A percentile compares a stretch with the other conserved stretches of the same genome.
Conservation (phyloP, 2,888 invertebrate species). For the Volucella bombylans region DNA sequence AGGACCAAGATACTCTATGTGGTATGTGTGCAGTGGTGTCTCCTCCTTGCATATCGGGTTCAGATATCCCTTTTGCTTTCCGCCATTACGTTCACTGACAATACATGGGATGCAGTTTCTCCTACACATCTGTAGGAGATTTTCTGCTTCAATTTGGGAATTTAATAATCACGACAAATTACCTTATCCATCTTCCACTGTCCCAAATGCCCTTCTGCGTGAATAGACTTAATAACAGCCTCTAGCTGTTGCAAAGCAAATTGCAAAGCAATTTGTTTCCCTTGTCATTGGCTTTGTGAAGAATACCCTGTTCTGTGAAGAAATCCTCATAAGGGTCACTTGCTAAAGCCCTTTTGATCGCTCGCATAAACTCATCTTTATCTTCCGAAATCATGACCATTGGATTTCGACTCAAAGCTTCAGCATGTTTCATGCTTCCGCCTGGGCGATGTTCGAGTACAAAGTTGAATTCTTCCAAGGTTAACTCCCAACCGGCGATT, state of each 20-base stretch:
- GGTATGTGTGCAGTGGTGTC: neutral
- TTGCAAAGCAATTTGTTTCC: neutral
- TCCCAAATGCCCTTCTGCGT: conserved; percentile 3
- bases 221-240: neutral
- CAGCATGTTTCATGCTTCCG: neutral
- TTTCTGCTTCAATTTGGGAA: neutral
- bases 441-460: neutral
- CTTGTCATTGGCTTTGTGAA: neutral
- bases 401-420: neutral
- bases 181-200: neutral
- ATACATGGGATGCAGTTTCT: neutral
- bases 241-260: too few relatives aligned
- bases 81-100: neutral
- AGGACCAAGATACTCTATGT: neutral
- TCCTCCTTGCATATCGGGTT: neutral
- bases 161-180: conserved; percentile 7
- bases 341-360: too few relatives aligned
- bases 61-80: neutral
- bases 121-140: neutral
- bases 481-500: neutral
- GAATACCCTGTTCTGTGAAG: neutral
- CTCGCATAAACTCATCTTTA: neutral
- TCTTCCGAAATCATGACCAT: neutral
- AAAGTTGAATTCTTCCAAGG: neutral
- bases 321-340: neutral